Evolutionary conservation across 2,113 vertebrate genomes (phyloP).

Genomic region (Anarhynchus alexandrinus): DNA sequence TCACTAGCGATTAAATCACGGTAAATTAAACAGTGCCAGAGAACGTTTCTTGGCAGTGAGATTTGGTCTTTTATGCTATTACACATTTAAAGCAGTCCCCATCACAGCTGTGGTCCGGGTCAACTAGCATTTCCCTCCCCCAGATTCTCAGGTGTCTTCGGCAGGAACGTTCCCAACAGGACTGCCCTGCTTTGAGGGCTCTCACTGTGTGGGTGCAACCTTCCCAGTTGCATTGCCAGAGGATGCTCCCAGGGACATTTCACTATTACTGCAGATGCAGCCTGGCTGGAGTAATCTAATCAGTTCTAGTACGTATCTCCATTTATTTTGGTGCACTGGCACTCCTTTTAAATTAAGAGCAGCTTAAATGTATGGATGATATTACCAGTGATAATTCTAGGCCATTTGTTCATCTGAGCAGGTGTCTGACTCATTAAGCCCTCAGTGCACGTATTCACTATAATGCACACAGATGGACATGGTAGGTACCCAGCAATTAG

Average conservation of each 20-base stretch:
- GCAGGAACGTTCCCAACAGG: background rate
- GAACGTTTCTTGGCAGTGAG: background rate
- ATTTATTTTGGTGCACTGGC: background rate
- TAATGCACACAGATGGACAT: slow-evolving; percentile 14
- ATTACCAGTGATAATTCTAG: background rate
- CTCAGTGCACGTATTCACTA: background rate
- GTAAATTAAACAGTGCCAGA: background rate
- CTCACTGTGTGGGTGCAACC: background rate
- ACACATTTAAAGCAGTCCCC: background rate
- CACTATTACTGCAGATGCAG: background rate
- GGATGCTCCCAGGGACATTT: background rate
- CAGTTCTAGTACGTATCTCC: background rate
- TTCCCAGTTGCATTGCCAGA: background rate
- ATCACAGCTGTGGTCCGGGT: background rate
- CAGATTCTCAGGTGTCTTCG: background rate
- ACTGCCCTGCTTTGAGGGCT: background rate
- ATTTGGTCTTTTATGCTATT: background rate
- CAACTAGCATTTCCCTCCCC: background rate
- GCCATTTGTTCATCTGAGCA: slow-evolving; percentile 18
- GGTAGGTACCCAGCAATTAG: slow-evolving; percentile 49
- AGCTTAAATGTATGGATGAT: background rate
- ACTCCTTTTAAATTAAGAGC: background rate
- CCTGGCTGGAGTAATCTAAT: background rate
- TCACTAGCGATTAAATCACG: background rate
- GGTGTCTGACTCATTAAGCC: slow-evolving; percentile 21